Conservation (phyloP, 1,140 invertebrate species). For the Nebria ingens region DNA sequence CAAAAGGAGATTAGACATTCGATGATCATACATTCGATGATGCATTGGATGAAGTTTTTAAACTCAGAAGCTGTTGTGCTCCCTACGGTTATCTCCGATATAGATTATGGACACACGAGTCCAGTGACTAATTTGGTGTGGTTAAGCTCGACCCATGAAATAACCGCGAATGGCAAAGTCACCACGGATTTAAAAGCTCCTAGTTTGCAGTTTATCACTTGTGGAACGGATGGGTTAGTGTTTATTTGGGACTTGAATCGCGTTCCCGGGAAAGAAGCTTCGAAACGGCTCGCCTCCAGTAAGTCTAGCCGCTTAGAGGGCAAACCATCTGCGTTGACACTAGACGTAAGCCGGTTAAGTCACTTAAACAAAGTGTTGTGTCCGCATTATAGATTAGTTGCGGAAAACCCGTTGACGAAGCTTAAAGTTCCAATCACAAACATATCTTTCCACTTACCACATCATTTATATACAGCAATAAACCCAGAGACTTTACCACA, state of each 20-base stretch:
- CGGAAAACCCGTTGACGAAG: neutral
- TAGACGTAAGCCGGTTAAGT: neutral
- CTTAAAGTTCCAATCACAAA: neutral
- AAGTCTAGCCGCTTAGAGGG: conserved; percentile 22
- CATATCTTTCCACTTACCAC: conserved; percentile 19
- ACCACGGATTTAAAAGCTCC: conserved; percentile 26
- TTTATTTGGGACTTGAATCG: conserved; percentile 57
- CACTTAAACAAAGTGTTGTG: neutral
- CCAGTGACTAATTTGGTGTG: conserved; percentile 53
- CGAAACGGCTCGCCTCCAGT: conserved; percentile 8
- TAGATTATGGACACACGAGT: conserved; percentile 48
- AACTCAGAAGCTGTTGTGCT: conserved; percentile 42
- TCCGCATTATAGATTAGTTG: conserved; percentile 18
- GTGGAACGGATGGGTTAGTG: conserved; percentile 52
- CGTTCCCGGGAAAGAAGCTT: conserved; percentile 31
- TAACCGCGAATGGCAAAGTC: conserved; percentile 48
- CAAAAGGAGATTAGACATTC: conserved; percentile 49
- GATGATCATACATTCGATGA: conserved; percentile 46
- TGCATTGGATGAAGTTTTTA: conserved; percentile 55
- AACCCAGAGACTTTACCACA: conserved; percentile 30
- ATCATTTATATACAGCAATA: conserved; percentile 38
- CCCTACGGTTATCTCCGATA: conserved; percentile 47
- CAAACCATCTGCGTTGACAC: neutral
- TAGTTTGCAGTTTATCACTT: conserved; percentile 51
- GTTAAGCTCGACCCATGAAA: conserved; percentile 46